Conservation (phyloP, 2,797 vertebrate genomes). For the Parauchenoglanis ngamensis region DNA sequence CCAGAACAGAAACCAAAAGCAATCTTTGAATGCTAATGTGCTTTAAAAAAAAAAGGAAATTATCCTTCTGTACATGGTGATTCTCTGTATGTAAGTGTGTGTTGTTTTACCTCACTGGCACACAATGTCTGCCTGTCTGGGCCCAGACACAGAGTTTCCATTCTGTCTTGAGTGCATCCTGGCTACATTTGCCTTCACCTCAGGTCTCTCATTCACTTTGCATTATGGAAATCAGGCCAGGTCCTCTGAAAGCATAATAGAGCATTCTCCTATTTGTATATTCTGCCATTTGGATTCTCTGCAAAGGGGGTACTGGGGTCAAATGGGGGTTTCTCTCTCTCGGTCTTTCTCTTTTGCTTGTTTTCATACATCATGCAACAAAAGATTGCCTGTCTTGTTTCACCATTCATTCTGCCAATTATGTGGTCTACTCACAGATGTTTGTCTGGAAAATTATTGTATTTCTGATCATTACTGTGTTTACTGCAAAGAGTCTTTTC, state of each 20-base stretch:
- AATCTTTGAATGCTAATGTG: neutral
- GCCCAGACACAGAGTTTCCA: constrained; percentile 75
- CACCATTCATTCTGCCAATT: neutral
- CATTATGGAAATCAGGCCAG: constrained; percentile 77
- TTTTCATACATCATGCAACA: constrained; percentile 30
- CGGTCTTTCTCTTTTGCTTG: constrained; percentile 3
- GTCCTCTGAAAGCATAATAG: constrained; percentile 55
- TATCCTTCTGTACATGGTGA: neutral
- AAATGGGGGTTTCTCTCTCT: neutral
- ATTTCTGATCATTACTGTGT: constrained; percentile 16
- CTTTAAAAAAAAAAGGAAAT: neutral
- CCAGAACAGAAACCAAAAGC: neutral
- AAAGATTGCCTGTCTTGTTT: constrained; percentile 19
- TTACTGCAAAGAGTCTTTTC: constrained; percentile 25
- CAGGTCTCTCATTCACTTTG: constrained; percentile 70
- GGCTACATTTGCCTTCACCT: constrained; percentile 68
- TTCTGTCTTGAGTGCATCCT: constrained; percentile 64
- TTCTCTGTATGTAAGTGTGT: constrained; percentile 17
- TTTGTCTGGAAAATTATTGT: constrained; percentile 27
- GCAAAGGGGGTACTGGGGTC: constrained; percentile 15
- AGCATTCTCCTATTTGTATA: constrained; percentile 36
- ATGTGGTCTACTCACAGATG: constrained; percentile 6
- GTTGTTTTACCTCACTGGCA: constrained; percentile 45
- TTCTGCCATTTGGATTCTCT: constrained; percentile 30
- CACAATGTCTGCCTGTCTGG: constrained; percentile 73